phyloP scores from a whole-genome alignment of 1,140 invertebrate species.

The Phymorhynchus buccinoides region DNA sequence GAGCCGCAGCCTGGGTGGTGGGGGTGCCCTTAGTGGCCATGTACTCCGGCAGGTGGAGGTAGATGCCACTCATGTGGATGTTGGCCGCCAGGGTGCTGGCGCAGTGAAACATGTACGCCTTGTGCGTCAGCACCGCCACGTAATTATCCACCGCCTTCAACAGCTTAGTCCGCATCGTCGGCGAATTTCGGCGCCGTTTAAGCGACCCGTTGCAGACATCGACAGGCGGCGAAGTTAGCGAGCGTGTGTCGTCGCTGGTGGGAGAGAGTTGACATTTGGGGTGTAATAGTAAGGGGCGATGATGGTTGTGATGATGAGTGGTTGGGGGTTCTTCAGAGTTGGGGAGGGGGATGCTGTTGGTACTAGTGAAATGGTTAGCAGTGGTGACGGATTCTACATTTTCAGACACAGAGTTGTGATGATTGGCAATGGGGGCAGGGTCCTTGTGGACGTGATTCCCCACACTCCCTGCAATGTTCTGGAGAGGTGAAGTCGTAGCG shows the following conservation, averaged over 20 bases:
- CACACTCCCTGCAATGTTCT: neutral
- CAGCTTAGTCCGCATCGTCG: neutral
- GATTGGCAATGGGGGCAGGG: neutral
- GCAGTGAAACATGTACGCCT: conserved; percentile 24
- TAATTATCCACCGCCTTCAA: neutral
- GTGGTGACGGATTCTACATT: neutral
- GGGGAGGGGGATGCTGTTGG: neutral
- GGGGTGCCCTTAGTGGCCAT: neutral
- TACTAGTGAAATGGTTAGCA: too few species aligned
- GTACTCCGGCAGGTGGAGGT: conserved; percentile 30
- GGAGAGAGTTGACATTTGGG: neutral
- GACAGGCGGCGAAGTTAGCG: neutral
- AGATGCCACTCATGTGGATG: neutral
- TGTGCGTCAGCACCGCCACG: neutral
- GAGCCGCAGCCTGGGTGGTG: neutral
- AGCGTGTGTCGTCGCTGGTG: neutral
- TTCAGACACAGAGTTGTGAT: neutral
- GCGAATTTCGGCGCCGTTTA: neutral
- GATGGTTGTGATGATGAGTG: neutral
- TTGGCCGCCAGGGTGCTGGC: neutral
- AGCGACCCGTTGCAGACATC: neutral
- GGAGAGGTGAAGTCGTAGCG: too few species aligned
- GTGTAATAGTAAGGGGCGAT: neutral
- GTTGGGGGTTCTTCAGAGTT: neutral
- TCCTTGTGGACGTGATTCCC: neutral